These are phyloP conservation scores for Alectoris magna DNA, from an alignment of 2,797 vertebrate genomes.

Conservation along the genomic window DNA sequence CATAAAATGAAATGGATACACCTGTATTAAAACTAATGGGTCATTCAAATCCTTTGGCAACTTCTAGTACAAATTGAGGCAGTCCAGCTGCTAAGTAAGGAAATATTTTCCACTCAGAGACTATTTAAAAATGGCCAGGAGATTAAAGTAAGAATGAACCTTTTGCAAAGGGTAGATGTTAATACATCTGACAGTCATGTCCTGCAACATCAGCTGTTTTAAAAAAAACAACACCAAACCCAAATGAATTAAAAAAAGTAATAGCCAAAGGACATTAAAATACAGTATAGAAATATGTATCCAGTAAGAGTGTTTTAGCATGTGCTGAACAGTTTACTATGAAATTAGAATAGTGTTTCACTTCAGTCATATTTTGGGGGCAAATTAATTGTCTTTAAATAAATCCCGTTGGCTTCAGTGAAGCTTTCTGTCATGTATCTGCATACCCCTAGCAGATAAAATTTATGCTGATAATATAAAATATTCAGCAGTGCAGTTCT, in stretches of 20 bases:
- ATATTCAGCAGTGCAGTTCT: not conserved
- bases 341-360: not conserved
- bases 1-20: slow-evolving; percentile 30
- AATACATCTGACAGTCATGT: not conserved
- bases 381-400: not conserved
- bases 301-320: not conserved
- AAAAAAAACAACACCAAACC: not conserved
- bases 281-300: not conserved
- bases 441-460: not conserved
- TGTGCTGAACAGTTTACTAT: not conserved
- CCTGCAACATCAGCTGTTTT: not conserved
- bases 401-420: not conserved
- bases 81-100: slow-evolving; percentile 17
- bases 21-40: slow-evolving; percentile 29
- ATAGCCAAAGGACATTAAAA: not conserved
- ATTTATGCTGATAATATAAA: not conserved
- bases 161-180: not conserved
- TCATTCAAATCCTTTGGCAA: slow-evolving; percentile 49
- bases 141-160: not conserved
- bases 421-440: not conserved
- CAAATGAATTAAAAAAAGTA: not conserved
- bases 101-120: slow-evolving; percentile 50
- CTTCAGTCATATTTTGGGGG: not conserved
- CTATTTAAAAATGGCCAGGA: not conserved
- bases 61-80: slow-evolving; percentile 1